Base-by-base conservation (phyloP, 2,113 vertebrate species). In the Coregonus clupeaformis region DNA sequence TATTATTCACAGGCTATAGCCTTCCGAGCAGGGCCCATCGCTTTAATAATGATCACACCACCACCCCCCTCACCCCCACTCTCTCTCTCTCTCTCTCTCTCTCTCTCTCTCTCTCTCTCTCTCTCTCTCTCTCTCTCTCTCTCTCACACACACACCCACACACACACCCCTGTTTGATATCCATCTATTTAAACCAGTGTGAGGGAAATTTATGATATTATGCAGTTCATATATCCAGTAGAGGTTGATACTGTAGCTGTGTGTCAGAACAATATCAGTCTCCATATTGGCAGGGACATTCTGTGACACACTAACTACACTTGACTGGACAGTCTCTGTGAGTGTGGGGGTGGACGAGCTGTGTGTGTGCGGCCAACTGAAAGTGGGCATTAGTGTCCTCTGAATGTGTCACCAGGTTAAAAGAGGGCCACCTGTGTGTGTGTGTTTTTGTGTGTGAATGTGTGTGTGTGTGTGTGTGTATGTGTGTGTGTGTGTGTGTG, bases 1-100 rank as follows among this genome's bases (percentile, higher is more conserved):
- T 86, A 82, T 85, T 86, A 88, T 87, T 89, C 88, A 84, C 68
- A 75, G 73, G 73, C 75, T 80, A 74, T 59, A 75, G 36, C 36
- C 36, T 42, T 42, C 52, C 68, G 52, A 55, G 4, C 20, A 12
- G 71, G 64, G 74, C 78, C 80, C 69, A 74, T 29, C 60, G 30
- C 79, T 81, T 76, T 63, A 65, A 72, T 71, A 73, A 77, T 71
- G 63, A 73, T 75, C 73, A 60, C 30, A 77, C 63, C 55, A 12
- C n/a, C 65, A 63, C 22, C 42, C 79, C 74, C 47, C 47, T 13
- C 1, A 4, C 12, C 4, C 13, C 4, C 47, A 16, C 47, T 16
- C 47, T 16, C 12, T 52, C 14, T 52, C 47, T 52, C 3, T 18
- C 49, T 18, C 14, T 18, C 47, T 52, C 47, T 52, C 14, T 52